These are phyloP conservation scores for Melanotaenia trifasciata DNA, from an alignment of 2,797 vertebrate species.

Conservation along the genomic window DNA sequence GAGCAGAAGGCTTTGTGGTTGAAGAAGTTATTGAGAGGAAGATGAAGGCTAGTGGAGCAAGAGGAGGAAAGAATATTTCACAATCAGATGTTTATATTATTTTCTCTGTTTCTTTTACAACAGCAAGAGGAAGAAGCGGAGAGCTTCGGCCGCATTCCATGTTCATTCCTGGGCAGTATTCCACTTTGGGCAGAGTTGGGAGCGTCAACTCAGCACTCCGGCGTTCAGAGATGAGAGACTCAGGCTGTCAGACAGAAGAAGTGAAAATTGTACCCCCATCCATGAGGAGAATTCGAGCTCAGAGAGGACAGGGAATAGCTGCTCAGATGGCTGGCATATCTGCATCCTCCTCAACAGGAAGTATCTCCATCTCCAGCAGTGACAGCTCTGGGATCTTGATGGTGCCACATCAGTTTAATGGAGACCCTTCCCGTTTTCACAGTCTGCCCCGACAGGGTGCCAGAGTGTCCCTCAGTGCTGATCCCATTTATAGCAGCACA, in stretches of 20 bases:
- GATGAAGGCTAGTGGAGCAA: conserved; percentile 4
- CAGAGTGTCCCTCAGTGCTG: conserved; percentile 86
- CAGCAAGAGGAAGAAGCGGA: conserved; percentile 82
- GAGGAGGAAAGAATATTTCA: conserved; percentile 7
- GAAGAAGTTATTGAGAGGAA: conserved; percentile 27
- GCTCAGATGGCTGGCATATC: conserved; percentile 94
- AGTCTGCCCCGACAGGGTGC: conserved; percentile 91
- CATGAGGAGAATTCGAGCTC: conserved; percentile 93
- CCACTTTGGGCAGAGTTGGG: conserved; percentile 88
- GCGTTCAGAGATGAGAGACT: conserved; percentile 89
- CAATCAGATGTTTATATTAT: conserved; percentile 31
- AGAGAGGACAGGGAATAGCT: conserved; percentile 95
- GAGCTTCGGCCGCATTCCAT: conserved; percentile 89
- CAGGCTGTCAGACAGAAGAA: conserved; percentile 95
- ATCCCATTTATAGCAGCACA: conserved; percentile 83
- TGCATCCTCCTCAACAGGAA: conserved; percentile 88
- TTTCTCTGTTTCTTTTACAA: conserved; percentile 55
- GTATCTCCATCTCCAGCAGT: conserved; percentile 87
- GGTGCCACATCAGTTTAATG: conserved; percentile 81
- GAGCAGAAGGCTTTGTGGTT: conserved; percentile 30
- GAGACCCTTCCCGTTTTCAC: conserved; percentile 88
- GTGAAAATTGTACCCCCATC: conserved; percentile 94
- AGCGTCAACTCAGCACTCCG: conserved; percentile 81
- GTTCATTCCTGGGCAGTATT: conserved; percentile 91
- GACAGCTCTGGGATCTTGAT: conserved; percentile 84